Base-by-base conservation (phyloP, 2,113 vertebrate genomes). In the Dolichotis patagonum region DNA sequence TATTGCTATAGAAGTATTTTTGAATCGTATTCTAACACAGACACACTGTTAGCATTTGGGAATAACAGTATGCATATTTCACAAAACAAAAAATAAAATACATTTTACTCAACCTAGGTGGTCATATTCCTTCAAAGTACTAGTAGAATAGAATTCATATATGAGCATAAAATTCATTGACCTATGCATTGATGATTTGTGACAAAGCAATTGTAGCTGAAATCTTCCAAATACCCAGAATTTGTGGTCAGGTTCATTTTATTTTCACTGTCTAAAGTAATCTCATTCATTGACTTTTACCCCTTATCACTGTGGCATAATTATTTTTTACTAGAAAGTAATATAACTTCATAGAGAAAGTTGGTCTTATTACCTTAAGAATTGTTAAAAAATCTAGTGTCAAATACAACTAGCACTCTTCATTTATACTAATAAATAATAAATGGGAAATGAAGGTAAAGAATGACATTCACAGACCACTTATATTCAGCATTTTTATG, bases 51-150 rank as follows among this genome's bases (percentile, higher is more conserved):
- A 13, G 26, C 83, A 43, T 8, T 8, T 69, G 65, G 89, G 32
- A 85, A 69, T 43, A 78, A 38, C 30, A 71, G 41, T 90, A 52
- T 94, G 1, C 56, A 24, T 88, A 49, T 85, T 95, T 75, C 60
- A 22, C 41, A 73, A 46, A 32, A 7, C 65, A 91, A 49, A 92
- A 95, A 94, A 58, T 95, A 71, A 96, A 75, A 89, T 86, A 62
- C 16, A 80, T 81, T 11, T 85, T 81, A 69, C 69, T 96, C 20
- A 90, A 3, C 13, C 24, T 46, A 20, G 7, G 13, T 88, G 4
- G 49, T 52, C 46, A 10, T 89, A 26, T 93, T 86, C 65, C 54
- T 89, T 93, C 52, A 69, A 82, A 94, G 43, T 58, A 56, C 30
- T 91, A 24, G 35, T 75, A 91, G 28, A 75, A 41, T 83, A 80